A percentile compares a stretch with the other conserved stretches of the same genome.
Evolutionary conservation across 2,888 invertebrate genomes (phyloP).

Genomic region (Zaprionus obscuricornis): DNA sequence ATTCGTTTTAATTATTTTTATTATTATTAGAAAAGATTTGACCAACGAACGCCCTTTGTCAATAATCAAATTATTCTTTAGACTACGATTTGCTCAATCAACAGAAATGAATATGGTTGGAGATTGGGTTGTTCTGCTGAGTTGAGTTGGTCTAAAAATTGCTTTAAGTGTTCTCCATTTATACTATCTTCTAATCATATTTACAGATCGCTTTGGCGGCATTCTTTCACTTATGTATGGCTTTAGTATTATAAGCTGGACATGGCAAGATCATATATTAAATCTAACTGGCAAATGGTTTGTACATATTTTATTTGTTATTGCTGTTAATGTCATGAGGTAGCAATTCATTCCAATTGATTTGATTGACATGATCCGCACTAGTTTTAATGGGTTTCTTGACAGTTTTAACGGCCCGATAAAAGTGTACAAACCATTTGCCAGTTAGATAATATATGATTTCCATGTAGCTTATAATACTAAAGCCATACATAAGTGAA

Average conservation of each 20-base stretch:
- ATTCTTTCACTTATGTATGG: conserved; percentile 82
- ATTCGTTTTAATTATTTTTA: not conserved
- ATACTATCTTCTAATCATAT: not conserved
- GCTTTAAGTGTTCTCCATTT: not conserved
- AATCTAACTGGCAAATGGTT: conserved; percentile 80
- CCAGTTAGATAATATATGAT: conserved; percentile 79
- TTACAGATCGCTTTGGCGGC: conserved; percentile 81
- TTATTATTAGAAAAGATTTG: conserved; percentile 61
- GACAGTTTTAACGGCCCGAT: conserved; percentile 21
- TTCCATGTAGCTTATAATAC: conserved; percentile 80
- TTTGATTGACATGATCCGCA: not conserved
- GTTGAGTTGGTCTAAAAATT: conserved; percentile 30
- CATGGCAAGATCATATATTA: conserved; percentile 80
- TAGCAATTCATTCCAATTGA: conserved; percentile 56
- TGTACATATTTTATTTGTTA: conserved; percentile 16
- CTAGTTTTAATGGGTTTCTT: not conserved
- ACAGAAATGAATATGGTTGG: conserved; percentile 75
- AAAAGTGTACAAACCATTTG: conserved; percentile 73
- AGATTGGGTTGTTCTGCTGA: conserved; percentile 77
- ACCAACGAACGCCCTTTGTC: conserved; percentile 67
- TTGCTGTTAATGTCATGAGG: conserved; percentile 9
- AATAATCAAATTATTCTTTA: conserved; percentile 75
- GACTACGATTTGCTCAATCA: conserved; percentile 67
- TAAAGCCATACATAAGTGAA: conserved; percentile 81
- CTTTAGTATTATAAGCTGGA: conserved; percentile 80